Conservation (phyloP, 2,797 vertebrate genomes). For the Rallus crepitans region DNA sequence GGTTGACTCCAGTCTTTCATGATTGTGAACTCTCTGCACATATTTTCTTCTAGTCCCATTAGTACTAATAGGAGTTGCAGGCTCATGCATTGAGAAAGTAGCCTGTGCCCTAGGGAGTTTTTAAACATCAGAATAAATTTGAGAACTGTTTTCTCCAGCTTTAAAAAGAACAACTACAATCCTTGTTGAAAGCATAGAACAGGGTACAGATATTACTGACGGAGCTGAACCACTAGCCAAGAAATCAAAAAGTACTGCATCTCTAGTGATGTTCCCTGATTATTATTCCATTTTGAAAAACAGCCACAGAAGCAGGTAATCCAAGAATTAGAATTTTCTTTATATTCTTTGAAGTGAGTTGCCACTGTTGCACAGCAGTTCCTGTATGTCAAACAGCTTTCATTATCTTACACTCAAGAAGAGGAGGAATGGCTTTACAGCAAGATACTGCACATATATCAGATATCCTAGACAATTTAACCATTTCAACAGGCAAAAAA, state of each 20-base stretch:
- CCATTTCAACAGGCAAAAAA: neutral
- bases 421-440: slow-evolving; percentile 5
- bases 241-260: slow-evolving; percentile 31
- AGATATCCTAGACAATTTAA: slow-evolving; percentile 19
- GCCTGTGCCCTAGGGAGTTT: neutral
- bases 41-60: neutral
- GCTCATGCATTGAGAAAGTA: neutral
- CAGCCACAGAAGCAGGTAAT: slow-evolving; percentile 28
- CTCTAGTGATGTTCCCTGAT: neutral
- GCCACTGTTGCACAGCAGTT: slow-evolving; percentile 34
- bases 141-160: slow-evolving; percentile 22
- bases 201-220: neutral
- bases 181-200: slow-evolving; percentile 12
- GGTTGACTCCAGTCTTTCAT: neutral
- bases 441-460: neutral
- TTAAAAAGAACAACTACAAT: neutral
- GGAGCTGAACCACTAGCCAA: slow-evolving; percentile 7
- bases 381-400: slow-evolving; percentile 1
- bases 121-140: slow-evolving; percentile 23
- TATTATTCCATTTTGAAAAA: slow-evolving; percentile 57
- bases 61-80: neutral
- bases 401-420: slow-evolving; percentile 3
- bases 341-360: slow-evolving; percentile 58
- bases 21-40: neutral
- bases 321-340: slow-evolving; percentile 44